phyloP scores from a whole-genome alignment of 2,888 invertebrate species.

The Folsomia manolachei region DNA sequence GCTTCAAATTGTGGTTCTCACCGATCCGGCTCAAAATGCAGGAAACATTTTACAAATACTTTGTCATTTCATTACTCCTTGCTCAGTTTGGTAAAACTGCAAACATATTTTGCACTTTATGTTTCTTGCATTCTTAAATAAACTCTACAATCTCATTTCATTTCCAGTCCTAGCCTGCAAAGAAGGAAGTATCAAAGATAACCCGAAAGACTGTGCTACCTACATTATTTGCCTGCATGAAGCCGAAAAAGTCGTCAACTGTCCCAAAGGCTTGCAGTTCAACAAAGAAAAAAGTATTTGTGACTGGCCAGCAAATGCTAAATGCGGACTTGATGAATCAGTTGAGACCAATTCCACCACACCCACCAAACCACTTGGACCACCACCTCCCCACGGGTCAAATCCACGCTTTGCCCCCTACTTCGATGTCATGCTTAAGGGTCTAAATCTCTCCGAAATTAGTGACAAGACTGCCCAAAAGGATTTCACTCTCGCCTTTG shows the following conservation, averaged over 20 bases:
- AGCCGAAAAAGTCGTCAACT: slow-evolving; percentile 26
- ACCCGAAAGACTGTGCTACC: slow-evolving; percentile 26
- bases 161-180: too few relatives aligned
- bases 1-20: too few relatives aligned
- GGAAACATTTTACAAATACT: too few relatives aligned
- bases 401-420: slow-evolving; percentile 43
- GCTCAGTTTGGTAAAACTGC: too few relatives aligned
- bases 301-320: slow-evolving; percentile 39
- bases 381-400: slow-evolving; percentile 29
- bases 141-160: too few relatives aligned
- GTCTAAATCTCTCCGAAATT: slow-evolving; percentile 34
- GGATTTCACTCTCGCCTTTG: slow-evolving; percentile 46
- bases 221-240: slow-evolving; percentile 36
- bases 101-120: too few relatives aligned
- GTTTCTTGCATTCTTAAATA: too few relatives aligned
- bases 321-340: slow-evolving; percentile 19
- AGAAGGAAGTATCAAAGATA: slow-evolving; percentile 29
- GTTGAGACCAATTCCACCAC: not conserved
- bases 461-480: slow-evolving; percentile 42
- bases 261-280: slow-evolving; percentile 34
- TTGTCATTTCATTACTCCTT: too few relatives aligned
- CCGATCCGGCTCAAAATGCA: too few relatives aligned
- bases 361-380: slow-evolving; percentile 15
- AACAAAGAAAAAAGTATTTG: slow-evolving; percentile 33
- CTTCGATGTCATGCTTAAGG: slow-evolving; percentile 41